phyloP scores from a whole-genome alignment of 2,113 vertebrate species.

The Larimichthys crocea region DNA sequence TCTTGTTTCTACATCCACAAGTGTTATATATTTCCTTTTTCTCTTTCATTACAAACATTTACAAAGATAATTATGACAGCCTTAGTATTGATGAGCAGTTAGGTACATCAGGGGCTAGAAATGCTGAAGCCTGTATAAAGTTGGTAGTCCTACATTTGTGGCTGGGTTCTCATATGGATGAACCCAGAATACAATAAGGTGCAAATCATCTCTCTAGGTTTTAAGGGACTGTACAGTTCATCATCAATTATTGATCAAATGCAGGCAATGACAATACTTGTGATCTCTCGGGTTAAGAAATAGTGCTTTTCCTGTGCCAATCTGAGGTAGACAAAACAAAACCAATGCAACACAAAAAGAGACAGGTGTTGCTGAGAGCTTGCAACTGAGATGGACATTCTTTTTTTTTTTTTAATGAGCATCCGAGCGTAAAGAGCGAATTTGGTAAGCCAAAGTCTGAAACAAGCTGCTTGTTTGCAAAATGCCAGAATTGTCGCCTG shows the following conservation, averaged over 20 bases:
- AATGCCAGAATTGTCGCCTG: constrained; percentile 16
- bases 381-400: constrained; percentile 55
- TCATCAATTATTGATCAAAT: constrained; percentile 45
- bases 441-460: constrained; percentile 34
- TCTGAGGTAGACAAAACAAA: constrained; percentile 81
- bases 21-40: constrained; percentile 57
- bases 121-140: constrained; percentile 60
- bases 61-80: constrained; percentile 81
- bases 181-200: constrained; percentile 67
- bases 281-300: constrained; percentile 59
- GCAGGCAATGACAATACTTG: constrained; percentile 41
- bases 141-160: constrained; percentile 50
- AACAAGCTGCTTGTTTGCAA: constrained; percentile 46
- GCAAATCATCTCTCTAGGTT: constrained; percentile 60
- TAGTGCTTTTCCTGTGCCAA: constrained; percentile 76
- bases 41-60: constrained; percentile 83
- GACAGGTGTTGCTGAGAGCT: constrained; percentile 30
- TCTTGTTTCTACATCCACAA: constrained; percentile 70
- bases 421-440: constrained; percentile 19
- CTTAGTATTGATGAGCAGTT: constrained; percentile 59
- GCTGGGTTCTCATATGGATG: constrained; percentile 34
- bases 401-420: constrained; percentile 31
- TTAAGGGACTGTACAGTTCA: constrained; percentile 59
- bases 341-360: constrained; percentile 47
- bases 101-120: constrained; percentile 50